These are phyloP conservation scores for Astyanax mexicanus DNA, from an alignment of 2,797 vertebrate species.

Conservation along the genomic window DNA sequence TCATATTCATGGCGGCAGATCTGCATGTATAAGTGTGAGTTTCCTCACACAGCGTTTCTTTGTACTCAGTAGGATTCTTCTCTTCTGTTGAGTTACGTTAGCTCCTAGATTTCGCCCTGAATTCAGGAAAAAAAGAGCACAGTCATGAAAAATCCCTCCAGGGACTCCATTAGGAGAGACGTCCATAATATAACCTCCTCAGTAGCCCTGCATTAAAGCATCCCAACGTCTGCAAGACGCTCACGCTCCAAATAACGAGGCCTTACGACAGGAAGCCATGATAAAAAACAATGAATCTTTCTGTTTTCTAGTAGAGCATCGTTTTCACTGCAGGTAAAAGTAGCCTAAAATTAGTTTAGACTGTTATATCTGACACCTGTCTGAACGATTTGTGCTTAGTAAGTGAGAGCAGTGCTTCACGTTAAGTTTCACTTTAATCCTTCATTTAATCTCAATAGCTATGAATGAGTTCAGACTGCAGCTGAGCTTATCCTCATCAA, in stretches of 20 bases:
- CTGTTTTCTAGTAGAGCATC: slow-evolving; percentile 61
- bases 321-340: too few relatives aligned
- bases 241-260: slow-evolving; percentile 75
- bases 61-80: neutral
- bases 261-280: slow-evolving; percentile 76
- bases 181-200: slow-evolving; percentile 11
- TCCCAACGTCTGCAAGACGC: slow-evolving; percentile 61
- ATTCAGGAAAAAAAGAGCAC: slow-evolving; percentile 56
- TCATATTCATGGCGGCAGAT: neutral
- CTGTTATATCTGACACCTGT: too few relatives aligned
- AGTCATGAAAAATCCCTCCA: slow-evolving; percentile 51
- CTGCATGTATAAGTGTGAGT: neutral
- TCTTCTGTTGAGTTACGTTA: slow-evolving; percentile 5
- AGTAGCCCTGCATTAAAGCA: slow-evolving; percentile 41
- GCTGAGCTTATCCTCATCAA: too few relatives aligned
- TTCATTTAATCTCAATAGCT: too few relatives aligned
- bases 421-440: too few relatives aligned
- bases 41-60: neutral
- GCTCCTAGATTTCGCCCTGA: slow-evolving; percentile 49
- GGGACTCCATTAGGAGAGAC: slow-evolving; percentile 28
- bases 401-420: too few relatives aligned
- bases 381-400: too few relatives aligned
- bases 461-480: too few relatives aligned
- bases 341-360: too few relatives aligned
- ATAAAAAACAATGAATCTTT: slow-evolving; percentile 77